Base-by-base conservation (phyloP, 2,797 vertebrate species). In the Lepidocolaptes lacrymiger region DNA sequence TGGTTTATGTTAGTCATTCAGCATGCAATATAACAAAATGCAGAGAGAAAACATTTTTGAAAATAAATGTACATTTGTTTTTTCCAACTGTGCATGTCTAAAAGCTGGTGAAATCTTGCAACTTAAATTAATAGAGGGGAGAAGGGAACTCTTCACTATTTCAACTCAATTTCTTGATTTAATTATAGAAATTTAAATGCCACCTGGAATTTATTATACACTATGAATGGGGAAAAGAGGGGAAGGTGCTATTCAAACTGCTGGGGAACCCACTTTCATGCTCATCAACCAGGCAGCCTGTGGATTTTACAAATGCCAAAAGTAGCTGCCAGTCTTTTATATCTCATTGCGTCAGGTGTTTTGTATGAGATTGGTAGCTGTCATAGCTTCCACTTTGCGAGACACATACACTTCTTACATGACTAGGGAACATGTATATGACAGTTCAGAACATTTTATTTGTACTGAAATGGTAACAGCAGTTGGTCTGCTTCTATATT, bases 31-130 rank as follows among this genome's bases (percentile, higher is more conserved):
- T 82, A 51, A 63, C 14, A 59, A 68, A 68, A 54, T 10, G 49
- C 30, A 72, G 73, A 55, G 16, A 39, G 51, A 83, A 66, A 80
- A 55, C 7, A 32, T 15, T 81, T 73, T 72, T 77, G 58, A 64
- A 66, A 96, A 93, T 81, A 95, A 96, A 93, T 39, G 20, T 12
- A 41, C 4, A 1, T n/a, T 37, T 81, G 12, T 46, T 84, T 85
- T 28, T 15, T 76, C 32, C 12, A 56, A 1, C 3, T 61, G 12
- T 11, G 12, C 37, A 46, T 34, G 14, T 44, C 49, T 72, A 73
- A 63, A 58, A 80, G 37, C 32, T 59, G 23, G 23, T 73, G 37
- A 67, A 55, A 37, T 56, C 26, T 61, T 51, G 32, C 41, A 32
- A 13, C 15, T 56, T 81, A 10, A 36, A 8, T 46, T 55, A 48